phyloP scores from a whole-genome alignment of 1,140 invertebrate species.

The Macrostomum lignano region DNA sequence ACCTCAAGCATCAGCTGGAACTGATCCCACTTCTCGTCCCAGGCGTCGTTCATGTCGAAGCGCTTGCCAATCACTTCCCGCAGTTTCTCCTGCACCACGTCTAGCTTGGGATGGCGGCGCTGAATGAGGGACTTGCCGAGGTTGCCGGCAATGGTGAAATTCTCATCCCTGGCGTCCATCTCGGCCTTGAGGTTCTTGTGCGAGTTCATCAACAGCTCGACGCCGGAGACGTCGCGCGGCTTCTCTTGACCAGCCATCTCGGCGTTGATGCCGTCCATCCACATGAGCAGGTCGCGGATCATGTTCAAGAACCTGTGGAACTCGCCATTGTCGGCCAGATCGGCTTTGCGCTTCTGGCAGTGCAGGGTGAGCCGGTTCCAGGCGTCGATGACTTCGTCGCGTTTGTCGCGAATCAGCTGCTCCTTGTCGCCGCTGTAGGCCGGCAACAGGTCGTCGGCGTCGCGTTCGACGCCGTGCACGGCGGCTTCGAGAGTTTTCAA shows the following conservation, averaged over 20 bases:
- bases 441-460: conserved; percentile 57
- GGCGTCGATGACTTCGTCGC: conserved; percentile 68
- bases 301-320: conserved; percentile 90
- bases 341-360: conserved; percentile 51
- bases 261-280: conserved; percentile 92
- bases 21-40: conserved; percentile 93
- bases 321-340: conserved; percentile 70
- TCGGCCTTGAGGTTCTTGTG: conserved; percentile 93
- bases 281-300: conserved; percentile 72
- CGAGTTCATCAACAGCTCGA: conserved; percentile 94
- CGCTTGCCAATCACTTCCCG: conserved; percentile 39
- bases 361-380: conserved; percentile 64
- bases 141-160: conserved; percentile 69
- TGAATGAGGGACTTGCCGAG: conserved; percentile 74
- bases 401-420: conserved; percentile 68
- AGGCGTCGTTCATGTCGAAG: conserved; percentile 61
- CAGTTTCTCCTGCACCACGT: conserved; percentile 29
- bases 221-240: conserved; percentile 81
- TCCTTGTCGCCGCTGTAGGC: conserved; percentile 89
- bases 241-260: conserved; percentile 96
- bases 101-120: conserved; percentile 67
- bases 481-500: conserved; percentile 62
- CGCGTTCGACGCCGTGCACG: conserved; percentile 65
- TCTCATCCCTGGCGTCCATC: conserved; percentile 90
- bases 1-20: conserved; percentile 67